Evolutionary conservation across 92 coral and sea anemone species (phyloP).

Genomic region (Anthopleura xanthogrammica): DNA sequence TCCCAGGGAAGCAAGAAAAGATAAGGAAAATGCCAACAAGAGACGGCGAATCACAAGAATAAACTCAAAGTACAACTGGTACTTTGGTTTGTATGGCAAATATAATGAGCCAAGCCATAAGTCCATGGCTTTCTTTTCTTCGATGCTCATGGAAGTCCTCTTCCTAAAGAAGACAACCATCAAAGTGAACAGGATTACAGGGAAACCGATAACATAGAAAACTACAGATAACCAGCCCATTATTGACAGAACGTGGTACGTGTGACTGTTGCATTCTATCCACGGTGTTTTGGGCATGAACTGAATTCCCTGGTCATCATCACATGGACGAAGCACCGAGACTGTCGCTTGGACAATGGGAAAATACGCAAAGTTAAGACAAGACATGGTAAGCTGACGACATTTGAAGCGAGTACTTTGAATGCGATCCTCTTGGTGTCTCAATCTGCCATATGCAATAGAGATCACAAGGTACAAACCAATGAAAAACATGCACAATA

Average conservation of each 20-base stretch:
- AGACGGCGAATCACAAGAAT: slow-evolving; percentile 47
- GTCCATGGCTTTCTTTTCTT: slow-evolving; percentile 37
- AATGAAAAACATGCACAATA: slow-evolving; percentile 20
- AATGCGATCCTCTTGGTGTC: slow-evolving; percentile 21
- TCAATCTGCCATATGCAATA: slow-evolving; percentile 9
- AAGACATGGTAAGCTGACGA: slow-evolving; percentile 48
- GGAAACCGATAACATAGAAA: slow-evolving; percentile 55
- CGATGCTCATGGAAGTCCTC: slow-evolving; percentile 29
- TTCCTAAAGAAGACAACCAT: slow-evolving; percentile 25
- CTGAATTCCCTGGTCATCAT: slow-evolving; percentile 23
- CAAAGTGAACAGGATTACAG: slow-evolving; percentile 28
- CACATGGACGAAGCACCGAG: slow-evolving; percentile 58
- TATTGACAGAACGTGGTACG: slow-evolving; percentile 25
- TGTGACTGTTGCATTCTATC: slow-evolving; percentile 52
- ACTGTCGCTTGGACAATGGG: slow-evolving; percentile 61
- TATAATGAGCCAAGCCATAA: slow-evolving; percentile 61
- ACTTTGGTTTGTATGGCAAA: slow-evolving; percentile 47
- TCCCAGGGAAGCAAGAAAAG: slow-evolving; percentile 45
- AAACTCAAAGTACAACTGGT: slow-evolving; percentile 46
- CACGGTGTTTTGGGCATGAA: slow-evolving; percentile 63
- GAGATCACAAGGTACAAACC: slow-evolving; percentile 33
- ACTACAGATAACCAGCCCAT: slow-evolving; percentile 46
- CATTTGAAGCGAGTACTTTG: slow-evolving; percentile 37
- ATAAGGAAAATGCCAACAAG: slow-evolving; percentile 43
- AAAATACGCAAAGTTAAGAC: slow-evolving; percentile 65